A percentile compares a stretch with the other conserved stretches of the same genome.
Evolutionary conservation across 2,888 invertebrate genomes (phyloP).

Genomic region (Choreutis nemorana): DNA sequence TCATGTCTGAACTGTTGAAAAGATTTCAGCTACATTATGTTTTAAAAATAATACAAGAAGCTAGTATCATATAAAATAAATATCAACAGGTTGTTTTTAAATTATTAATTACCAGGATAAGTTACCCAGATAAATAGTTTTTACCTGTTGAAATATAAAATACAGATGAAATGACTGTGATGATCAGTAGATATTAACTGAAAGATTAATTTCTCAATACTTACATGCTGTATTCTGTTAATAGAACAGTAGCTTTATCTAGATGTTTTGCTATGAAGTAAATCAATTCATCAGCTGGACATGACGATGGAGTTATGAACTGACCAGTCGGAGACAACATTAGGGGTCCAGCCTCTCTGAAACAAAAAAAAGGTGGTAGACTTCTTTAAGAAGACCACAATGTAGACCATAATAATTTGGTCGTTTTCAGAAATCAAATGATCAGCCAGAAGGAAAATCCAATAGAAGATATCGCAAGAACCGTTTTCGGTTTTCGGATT

Average conservation of each 20-base stretch:
- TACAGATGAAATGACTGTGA: too few species aligned
- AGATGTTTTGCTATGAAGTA: conserved; percentile 84
- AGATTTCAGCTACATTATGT: background rate
- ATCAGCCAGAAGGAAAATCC: background rate
- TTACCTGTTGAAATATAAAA: too few species aligned
- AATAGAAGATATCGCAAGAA: too few species aligned
- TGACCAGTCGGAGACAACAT: conserved; percentile 95
- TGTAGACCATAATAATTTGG: conserved; percentile 9
- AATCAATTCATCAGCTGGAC: conserved; percentile 86
- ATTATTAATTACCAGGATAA: too few species aligned
- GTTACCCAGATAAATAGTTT: too few species aligned
- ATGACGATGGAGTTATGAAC: conserved; percentile 90
- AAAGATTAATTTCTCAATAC: conserved; percentile 18
- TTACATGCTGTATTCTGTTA: conserved; percentile 80
- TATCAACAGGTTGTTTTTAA: too few species aligned
- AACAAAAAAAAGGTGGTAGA: conserved; percentile 13
- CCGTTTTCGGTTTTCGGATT: too few species aligned
- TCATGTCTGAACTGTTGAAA: background rate
- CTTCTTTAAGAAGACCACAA: background rate
- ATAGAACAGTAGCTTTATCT: conserved; percentile 74
- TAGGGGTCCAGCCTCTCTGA: conserved; percentile 89
- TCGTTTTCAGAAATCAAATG: conserved; percentile 1
- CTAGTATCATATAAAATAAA: conserved; percentile 8
- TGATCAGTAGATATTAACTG: too few species aligned
- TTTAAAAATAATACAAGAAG: background rate